phyloP scores from a whole-genome alignment of 2,888 invertebrate species.

The Euclidia mi region DNA sequence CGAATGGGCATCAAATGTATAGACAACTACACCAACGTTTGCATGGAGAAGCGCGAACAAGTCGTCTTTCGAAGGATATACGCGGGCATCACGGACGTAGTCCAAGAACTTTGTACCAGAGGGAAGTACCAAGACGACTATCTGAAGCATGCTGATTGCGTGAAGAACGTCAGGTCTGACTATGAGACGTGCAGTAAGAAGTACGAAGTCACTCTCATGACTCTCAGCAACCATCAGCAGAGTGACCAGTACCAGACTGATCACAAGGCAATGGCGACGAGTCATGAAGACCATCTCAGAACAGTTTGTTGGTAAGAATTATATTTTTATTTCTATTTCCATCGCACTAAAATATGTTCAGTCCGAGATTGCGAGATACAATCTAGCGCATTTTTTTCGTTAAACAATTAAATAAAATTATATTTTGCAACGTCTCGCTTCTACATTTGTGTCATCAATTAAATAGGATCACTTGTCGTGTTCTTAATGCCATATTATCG shows the following conservation, averaged over 20 bases:
- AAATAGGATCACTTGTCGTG: too few relatives aligned
- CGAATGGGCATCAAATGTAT: constrained; percentile 94
- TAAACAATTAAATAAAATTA: too few relatives aligned
- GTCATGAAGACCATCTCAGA: constrained; percentile 78
- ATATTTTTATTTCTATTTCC: neutral
- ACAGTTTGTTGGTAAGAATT: constrained; percentile 86
- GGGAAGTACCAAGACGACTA: constrained; percentile 95
- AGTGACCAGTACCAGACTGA: constrained; percentile 79
- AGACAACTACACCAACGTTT: constrained; percentile 93
- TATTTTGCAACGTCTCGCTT: too few relatives aligned
- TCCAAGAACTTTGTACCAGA: constrained; percentile 94
- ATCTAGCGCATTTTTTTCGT: too few relatives aligned
- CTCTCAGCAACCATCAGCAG: constrained; percentile 84
- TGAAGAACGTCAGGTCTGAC: constrained; percentile 92
- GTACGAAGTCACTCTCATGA: constrained; percentile 92
- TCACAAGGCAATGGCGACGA: constrained; percentile 62
- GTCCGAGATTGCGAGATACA: too few relatives aligned
- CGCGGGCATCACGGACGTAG: constrained; percentile 93
- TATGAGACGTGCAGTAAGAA: constrained; percentile 93
- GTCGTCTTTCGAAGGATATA: constrained; percentile 94
- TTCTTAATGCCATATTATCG: too few relatives aligned
- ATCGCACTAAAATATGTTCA: too few relatives aligned
- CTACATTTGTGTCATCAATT: too few relatives aligned
- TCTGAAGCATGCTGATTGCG: constrained; percentile 94
- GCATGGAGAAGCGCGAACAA: constrained; percentile 93